Base-by-base conservation (phyloP, 2,888 invertebrate genomes). In the Entomobrya multifasciata region DNA sequence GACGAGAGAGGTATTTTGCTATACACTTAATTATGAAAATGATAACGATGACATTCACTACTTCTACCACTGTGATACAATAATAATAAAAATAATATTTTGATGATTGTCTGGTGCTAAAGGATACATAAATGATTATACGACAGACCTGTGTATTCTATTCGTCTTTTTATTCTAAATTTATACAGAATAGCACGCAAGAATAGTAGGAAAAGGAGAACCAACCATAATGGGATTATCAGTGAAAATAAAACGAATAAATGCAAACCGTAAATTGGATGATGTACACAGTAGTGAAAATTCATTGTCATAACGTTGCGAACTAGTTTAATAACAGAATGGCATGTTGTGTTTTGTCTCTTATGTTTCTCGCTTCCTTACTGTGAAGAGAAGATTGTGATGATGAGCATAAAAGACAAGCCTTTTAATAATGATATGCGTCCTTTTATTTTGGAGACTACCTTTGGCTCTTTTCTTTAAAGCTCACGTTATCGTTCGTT, bases 381-480 rank as follows among this genome's bases (percentile, higher is more conserved):
- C 83, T 81, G 81, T 57, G 81, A 67, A n/a, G 60, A 67, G 67
- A 15, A 22, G 8, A 22, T 30, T 30, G 52, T 81, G 44, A 22
- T 67, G 44, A 44, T 62, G 44, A 60, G 25, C 27, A 49, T 65
- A 41, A 30, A 60, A 62, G 55, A 47, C 47, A n/a, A n/a, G n/a
- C n/a, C n/a, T n/a, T n/a, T n/a, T n/a, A n/a, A n/a, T n/a, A n/a
- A n/a, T n/a, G 17, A 17, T 47, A 44, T 60, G n/a, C 62, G 62
- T 44, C 62, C 62, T 78, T 25, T 79, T 57, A 30, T 79, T 65
- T 65, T 17, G 41, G 62, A 74, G 82, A 36, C 82, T 82, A 74
- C 82, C 82, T 82, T 74, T 62, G 82, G 49, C 62, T 80, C 52
- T 80, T 20, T 65, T 52, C 11, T 52, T 74, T 74, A 62, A n/a